A percentile compares a stretch with the other conserved stretches of the same genome.
These are phyloP conservation scores for Isaurus tuberculatus DNA, from an alignment of 92 coral and sea anemone species.

Conservation along the genomic window DNA sequence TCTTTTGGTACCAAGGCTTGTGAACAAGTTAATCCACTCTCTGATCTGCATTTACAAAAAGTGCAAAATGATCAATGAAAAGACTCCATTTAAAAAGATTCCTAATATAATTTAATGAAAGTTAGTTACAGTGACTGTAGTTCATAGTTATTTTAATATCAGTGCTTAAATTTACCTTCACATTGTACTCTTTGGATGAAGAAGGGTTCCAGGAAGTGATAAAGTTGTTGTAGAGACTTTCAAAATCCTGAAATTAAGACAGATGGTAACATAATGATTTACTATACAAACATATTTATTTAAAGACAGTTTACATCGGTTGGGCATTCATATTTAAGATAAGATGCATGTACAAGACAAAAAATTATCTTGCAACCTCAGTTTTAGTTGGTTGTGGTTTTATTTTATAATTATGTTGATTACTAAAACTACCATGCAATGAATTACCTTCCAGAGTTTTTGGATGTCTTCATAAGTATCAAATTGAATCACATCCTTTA, in stretches of 20 bases:
- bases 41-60: slow-evolving; percentile 28
- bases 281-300: neutral
- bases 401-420: neutral
- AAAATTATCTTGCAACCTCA: too few relatives aligned
- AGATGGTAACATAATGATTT: neutral
- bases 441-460: slow-evolving; percentile 9
- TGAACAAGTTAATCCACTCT: slow-evolving; percentile 42
- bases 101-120: too few relatives aligned
- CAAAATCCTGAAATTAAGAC: neutral
- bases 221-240: neutral
- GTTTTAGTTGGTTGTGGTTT: neutral
- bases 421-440: neutral
- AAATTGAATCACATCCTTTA: neutral
- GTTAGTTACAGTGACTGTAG: too few relatives aligned
- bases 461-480: neutral
- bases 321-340: neutral
- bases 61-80: neutral
- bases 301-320: neutral
- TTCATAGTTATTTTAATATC: too few relatives aligned
- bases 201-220: slow-evolving; percentile 9
- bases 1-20: slow-evolving; percentile 41
- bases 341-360: neutral
- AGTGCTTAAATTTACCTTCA: neutral
- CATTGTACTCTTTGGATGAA: neutral
- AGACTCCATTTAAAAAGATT: neutral